phyloP scores from a whole-genome alignment of 53 echinoderm and acorn worm genomes.

The Crossaster papposus region DNA sequence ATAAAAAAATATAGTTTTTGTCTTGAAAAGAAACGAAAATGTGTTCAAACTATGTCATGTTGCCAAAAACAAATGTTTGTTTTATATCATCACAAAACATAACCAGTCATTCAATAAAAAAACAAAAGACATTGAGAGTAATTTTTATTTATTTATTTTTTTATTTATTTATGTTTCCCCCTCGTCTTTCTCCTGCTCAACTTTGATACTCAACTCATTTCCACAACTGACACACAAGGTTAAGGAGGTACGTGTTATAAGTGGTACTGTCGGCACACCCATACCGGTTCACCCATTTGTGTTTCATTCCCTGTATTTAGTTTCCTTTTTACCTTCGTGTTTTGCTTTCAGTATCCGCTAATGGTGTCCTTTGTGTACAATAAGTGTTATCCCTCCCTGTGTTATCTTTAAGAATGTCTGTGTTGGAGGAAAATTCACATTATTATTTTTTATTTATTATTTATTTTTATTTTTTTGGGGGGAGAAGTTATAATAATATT shows the following conservation, averaged over 20 bases:
- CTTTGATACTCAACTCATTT: neutral
- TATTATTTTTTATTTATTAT: no score
- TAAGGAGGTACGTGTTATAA: constrained; percentile 55
- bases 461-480: neutral
- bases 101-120: no score
- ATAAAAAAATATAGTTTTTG: no score
- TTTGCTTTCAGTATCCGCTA: neutral
- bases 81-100: neutral
- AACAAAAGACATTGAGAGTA: no score
- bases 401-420: no score
- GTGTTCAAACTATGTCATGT: no score
- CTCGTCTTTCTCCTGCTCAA: neutral
- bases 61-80: neutral
- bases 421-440: no score
- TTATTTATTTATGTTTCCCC: constrained; percentile 12
- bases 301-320: neutral
- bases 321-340: neutral
- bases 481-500: neutral
- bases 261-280: neutral
- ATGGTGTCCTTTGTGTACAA: neutral
- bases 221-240: constrained; percentile 43
- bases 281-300: neutral
- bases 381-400: neutral
- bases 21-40: no score
- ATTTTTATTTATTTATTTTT: no score